phyloP scores from a whole-genome alignment of 1,140 invertebrate species.

The Eumeta japonica region DNA sequence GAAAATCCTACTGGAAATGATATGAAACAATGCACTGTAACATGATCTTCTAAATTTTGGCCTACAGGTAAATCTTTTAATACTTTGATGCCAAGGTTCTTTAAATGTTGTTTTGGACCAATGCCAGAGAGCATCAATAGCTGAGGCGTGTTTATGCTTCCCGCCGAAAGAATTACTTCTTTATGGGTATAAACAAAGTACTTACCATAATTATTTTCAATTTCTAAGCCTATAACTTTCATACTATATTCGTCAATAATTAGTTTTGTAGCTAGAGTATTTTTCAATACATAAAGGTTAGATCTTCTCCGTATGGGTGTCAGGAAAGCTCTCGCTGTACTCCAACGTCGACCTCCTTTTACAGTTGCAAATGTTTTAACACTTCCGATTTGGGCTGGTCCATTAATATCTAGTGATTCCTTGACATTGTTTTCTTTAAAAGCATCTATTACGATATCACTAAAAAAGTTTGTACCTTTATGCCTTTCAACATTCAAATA shows the following conservation, averaged over 20 bases:
- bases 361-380: conserved; percentile 34
- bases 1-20: conserved; percentile 67
- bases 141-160: conserved; percentile 59
- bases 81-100: conserved; percentile 47
- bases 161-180: conserved; percentile 60
- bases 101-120: conserved; percentile 39
- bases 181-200: conserved; percentile 35
- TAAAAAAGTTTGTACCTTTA: conserved; percentile 16
- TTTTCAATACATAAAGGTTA: conserved; percentile 71
- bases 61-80: conserved; percentile 69
- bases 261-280: conserved; percentile 55
- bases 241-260: conserved; percentile 29
- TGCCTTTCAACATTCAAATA: conserved; percentile 33
- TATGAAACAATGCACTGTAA: conserved; percentile 73
- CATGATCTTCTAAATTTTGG: conserved; percentile 69
- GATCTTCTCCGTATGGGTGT: conserved; percentile 55
- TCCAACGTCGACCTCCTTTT: conserved; percentile 27
- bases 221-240: conserved; percentile 33
- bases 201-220: conserved; percentile 24
- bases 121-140: conserved; percentile 47
- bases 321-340: conserved; percentile 29
- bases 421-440: conserved; percentile 31
- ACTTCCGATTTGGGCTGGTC: conserved; percentile 28
- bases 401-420: conserved; percentile 37
- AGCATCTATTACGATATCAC: conserved; percentile 26